A percentile compares a stretch with the other conserved stretches of the same genome.
phyloP scores from a whole-genome alignment of 2,797 vertebrate genomes.

The Spheniscus humboldti region DNA sequence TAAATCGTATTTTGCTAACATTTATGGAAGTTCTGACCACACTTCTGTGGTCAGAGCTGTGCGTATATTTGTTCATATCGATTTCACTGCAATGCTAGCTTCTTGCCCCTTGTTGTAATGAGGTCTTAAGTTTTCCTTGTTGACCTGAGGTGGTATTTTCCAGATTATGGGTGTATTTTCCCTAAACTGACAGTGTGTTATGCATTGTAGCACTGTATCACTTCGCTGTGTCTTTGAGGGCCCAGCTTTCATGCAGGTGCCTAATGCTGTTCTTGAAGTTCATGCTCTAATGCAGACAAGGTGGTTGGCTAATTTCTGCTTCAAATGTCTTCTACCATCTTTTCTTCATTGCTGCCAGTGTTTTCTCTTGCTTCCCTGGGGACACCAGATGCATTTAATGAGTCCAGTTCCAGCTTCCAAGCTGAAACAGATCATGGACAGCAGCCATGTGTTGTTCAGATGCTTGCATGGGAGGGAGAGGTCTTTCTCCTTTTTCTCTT shows the following conservation, averaged over 20 bases:
- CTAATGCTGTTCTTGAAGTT: background rate
- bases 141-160: background rate
- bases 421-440: constrained; percentile 1
- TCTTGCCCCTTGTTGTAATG: background rate
- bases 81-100: background rate
- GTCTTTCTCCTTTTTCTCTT: background rate
- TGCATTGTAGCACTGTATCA: background rate
- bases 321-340: constrained; percentile 40
- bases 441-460: constrained; percentile 12
- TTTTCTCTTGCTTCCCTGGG: constrained; percentile 7
- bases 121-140: background rate
- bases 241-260: background rate
- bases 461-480: background rate
- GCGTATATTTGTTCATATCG: background rate
- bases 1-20: background rate
- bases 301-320: background rate
- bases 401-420: constrained; percentile 21
- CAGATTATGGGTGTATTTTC: background rate
- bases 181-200: background rate
- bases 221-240: background rate
- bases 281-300: background rate
- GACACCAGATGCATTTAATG: constrained; percentile 5
- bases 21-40: background rate
- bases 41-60: background rate
- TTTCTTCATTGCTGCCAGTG: constrained; percentile 5